Percentiles rank a stretch among this genome's conserved stretches.
phyloP scores from a whole-genome alignment of 2,113 vertebrate species.

The Malurus alboscapulatus region DNA sequence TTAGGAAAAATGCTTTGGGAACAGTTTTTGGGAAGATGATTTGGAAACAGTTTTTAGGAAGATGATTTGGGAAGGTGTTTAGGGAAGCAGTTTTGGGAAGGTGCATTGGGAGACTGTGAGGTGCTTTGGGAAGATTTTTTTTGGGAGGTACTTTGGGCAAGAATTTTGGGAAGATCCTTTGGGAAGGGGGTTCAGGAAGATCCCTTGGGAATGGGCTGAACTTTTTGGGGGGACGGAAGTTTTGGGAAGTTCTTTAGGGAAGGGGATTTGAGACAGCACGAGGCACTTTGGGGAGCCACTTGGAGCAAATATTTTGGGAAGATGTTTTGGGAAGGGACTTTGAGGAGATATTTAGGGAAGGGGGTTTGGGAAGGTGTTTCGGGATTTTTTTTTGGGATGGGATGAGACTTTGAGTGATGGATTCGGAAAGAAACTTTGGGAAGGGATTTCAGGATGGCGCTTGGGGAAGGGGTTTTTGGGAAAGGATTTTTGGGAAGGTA shows the following conservation, averaged over 20 bases:
- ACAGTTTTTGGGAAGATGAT: neutral
- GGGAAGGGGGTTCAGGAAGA: neutral
- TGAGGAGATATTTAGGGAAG: neutral
- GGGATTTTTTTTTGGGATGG: neutral
- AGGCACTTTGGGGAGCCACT: neutral
- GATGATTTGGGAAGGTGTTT: neutral
- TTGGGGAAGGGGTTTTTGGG: neutral
- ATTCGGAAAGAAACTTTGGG: neutral
- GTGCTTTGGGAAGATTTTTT: neutral
- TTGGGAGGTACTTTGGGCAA: neutral
- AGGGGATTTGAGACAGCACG: fast-evolving
- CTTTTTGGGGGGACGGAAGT: too few species aligned
- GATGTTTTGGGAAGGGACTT: neutral
- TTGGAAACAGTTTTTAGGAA: neutral
- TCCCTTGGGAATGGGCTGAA: neutral
- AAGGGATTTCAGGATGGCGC: neutral
- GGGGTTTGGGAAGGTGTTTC: too few species aligned
- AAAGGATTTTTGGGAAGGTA: too few species aligned
- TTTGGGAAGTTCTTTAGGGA: neutral
- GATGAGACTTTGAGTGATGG: too few species aligned
- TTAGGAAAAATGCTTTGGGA: neutral
- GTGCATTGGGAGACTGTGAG: fast-evolving
- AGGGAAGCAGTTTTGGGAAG: too few species aligned
- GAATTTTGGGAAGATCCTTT: neutral
- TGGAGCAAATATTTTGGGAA: neutral